Percentiles rank a stretch among this genome's conserved stretches.
Conservation (phyloP, 2,797 vertebrate species). For the Nannoperca obscura region DNA sequence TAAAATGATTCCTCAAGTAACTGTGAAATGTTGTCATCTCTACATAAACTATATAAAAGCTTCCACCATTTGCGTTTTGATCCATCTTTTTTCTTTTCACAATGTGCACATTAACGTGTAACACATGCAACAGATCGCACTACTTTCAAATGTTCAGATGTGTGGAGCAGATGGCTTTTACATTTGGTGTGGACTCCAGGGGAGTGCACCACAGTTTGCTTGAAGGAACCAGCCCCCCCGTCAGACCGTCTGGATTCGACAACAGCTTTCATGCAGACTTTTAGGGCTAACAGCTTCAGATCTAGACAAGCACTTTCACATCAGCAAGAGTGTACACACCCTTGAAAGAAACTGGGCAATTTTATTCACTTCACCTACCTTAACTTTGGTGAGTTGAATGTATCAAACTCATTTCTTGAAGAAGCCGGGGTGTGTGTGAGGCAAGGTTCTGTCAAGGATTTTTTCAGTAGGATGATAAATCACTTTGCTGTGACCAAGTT, state of each 20-base stretch:
- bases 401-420: not conserved
- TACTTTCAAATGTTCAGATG: not conserved
- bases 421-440: not conserved
- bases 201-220: not conserved
- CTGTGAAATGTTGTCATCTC: too few species aligned
- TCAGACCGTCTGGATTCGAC: not conserved
- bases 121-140: not conserved
- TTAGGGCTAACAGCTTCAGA: conserved; percentile 1
- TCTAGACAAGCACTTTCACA: not conserved
- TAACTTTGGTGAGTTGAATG: conserved; percentile 17
- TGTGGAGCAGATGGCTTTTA: conserved; percentile 19
- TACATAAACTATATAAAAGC: too few species aligned
- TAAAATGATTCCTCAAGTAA: too few species aligned
- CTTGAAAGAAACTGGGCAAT: not conserved
- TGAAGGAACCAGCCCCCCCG: not conserved
- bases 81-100: too few species aligned
- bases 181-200: conserved; percentile 2
- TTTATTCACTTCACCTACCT: conserved; percentile 21
- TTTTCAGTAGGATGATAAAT: conserved; percentile 54
- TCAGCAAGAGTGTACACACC: not conserved
- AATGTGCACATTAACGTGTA: not conserved
- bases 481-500: conserved; percentile 27
- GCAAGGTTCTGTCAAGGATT: conserved; percentile 50
- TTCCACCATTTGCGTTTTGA: too few species aligned
- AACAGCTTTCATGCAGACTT: conserved; percentile 23